Conservation (phyloP, 2,113 vertebrate species). For the Dipodomys merriami region DNA sequence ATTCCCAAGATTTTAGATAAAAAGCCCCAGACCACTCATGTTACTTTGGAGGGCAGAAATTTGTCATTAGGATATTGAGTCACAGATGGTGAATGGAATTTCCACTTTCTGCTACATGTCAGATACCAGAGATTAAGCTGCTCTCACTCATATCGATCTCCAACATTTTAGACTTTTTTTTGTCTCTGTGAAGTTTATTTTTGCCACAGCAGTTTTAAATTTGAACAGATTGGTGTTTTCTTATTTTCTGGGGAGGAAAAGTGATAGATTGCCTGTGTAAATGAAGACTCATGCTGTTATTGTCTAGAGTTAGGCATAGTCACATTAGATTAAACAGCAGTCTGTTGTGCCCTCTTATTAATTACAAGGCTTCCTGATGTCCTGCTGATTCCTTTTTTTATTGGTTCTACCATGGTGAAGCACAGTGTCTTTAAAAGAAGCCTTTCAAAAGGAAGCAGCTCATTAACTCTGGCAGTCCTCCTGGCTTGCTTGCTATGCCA, state of each 20-base stretch:
- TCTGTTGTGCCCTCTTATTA: constrained; percentile 81
- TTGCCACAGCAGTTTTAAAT: constrained; percentile 49
- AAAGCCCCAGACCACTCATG: constrained; percentile 68
- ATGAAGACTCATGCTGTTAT: constrained; percentile 76
- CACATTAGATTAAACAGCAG: constrained; percentile 80
- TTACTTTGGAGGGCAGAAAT: constrained; percentile 30
- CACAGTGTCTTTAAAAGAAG: constrained; percentile 74
- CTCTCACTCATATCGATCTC: constrained; percentile 3
- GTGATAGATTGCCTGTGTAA: constrained; percentile 74
- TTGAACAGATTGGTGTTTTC: constrained; percentile 69
- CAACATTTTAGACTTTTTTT: constrained; percentile 46
- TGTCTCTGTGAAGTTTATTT: constrained; percentile 61
- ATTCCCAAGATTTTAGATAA: constrained; percentile 60
- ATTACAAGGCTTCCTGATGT: constrained; percentile 79
- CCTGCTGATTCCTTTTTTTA: constrained; percentile 67
- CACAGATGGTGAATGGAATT: constrained; percentile 72
- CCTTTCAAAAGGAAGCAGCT: constrained; percentile 76
- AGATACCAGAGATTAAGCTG: constrained; percentile 43
- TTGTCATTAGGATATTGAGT: constrained; percentile 51
- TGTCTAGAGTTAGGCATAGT: constrained; percentile 73
- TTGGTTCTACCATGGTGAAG: constrained; percentile 66
- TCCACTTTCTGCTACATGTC: constrained; percentile 29
- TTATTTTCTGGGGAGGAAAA: constrained; percentile 76
- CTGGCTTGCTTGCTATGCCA: constrained; percentile 80
- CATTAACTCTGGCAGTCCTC: constrained; percentile 83